These are phyloP conservation scores for Ochropleura plecta DNA, from an alignment of 2,888 invertebrate species.

Conservation along the genomic window DNA sequence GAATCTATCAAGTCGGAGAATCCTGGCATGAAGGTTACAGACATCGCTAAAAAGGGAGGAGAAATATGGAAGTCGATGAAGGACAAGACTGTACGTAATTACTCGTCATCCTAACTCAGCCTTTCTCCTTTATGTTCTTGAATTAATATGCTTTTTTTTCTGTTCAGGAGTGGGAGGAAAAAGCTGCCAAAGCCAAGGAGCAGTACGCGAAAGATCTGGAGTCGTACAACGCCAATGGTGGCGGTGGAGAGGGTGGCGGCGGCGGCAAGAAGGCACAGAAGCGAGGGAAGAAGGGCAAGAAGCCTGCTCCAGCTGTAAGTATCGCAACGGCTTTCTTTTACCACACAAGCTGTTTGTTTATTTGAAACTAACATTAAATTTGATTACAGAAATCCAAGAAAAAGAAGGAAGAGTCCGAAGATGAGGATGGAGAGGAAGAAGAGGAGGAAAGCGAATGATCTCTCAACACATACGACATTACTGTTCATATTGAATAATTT, in stretches of 20 bases:
- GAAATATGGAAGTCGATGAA: conserved; percentile 98
- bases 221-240: conserved; percentile 96
- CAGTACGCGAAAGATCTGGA: conserved; percentile 97
- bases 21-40: conserved; percentile 97
- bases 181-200: conserved; percentile 96
- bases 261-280: conserved; percentile 89
- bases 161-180: conserved; percentile 96
- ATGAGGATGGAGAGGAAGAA: conserved; percentile 92
- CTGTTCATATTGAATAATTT: conserved; percentile 91
- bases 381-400: conserved; percentile 85
- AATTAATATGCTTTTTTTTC: conserved; percentile 36
- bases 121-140: conserved; percentile 37
- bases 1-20: conserved; percentile 97
- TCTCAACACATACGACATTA: conserved; percentile 83
- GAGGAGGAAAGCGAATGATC: conserved; percentile 93
- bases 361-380: conserved; percentile 24
- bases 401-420: conserved; percentile 92
- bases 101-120: conserved; percentile 32
- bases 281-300: conserved; percentile 90
- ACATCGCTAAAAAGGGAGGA: conserved; percentile 98
- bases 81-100: conserved; percentile 94
- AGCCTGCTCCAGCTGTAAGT: conserved; percentile 86
- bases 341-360: neutral
- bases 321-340: conserved; percentile 2
- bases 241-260: conserved; percentile 89